Base-by-base conservation (phyloP, 2,113 vertebrate genomes). In the Ictidomys tridecemlineatus region DNA sequence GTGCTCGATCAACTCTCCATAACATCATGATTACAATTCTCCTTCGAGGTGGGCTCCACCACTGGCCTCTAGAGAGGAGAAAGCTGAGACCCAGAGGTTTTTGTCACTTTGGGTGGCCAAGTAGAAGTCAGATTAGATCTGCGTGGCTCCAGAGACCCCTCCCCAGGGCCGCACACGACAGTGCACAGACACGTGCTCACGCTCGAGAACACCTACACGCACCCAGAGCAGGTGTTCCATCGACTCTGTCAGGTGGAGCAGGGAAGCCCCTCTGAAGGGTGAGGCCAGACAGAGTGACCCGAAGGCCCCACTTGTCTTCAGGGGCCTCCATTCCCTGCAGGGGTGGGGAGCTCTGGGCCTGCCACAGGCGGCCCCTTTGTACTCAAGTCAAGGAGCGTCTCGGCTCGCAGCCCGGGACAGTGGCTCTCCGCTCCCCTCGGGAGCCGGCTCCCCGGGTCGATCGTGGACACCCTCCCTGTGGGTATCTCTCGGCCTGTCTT, bases 181-280 rank as follows among this genome's bases (percentile, higher is more conserved):
- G n/a, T 17, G 30, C 74, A 78, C 61, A 37, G 14, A 30, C 32
- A 83, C 18, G 34, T 0, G 10, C 22, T 8, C 69, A 16, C 0
- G 1, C 13, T 13, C n/a, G 0, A 14, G 11, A 0, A 2, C n/a
- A 18, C 10, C 2, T 16, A 5, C 7, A 8, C 0, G 4, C 26
- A 45, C 48, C 42, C 5, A 4, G 32, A 48, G 39, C 1, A 53
- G 73, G 30, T 5, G 6, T 17, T 77, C 58, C 4, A 2, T 56
- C 48, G 0, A 0, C 63, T 80, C 24, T 88, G 42, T 22, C 63
- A 24, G 74, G 18, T 0, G 8, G 7, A 32, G 34, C 13, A 13
- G 72, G 45, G 51, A 73, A 9, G 79, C 17, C 17, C 3, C 18
- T 72, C 73, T 53, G 80, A 86, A 22, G 8, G n/a, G 8, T 45